Evolutionary conservation across 2,888 invertebrate species (phyloP).

Genomic region (Vesta saturnalis): DNA sequence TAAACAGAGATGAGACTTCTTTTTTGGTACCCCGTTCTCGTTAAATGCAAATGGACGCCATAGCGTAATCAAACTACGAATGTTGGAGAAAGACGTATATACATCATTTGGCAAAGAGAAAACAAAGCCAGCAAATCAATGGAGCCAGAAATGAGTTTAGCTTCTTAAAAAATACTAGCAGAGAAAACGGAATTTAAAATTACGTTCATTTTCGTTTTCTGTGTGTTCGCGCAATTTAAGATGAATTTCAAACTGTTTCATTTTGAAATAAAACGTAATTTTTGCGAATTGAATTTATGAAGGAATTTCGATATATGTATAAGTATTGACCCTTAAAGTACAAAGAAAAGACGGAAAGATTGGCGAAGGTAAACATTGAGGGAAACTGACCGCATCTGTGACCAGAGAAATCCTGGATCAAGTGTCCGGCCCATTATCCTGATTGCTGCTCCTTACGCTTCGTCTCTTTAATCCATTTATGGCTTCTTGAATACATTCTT

Average conservation of each 20-base stretch:
- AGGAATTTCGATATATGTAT: not conserved
- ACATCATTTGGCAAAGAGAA: conserved; percentile 26
- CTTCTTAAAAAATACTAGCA: conserved; percentile 45
- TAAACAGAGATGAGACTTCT: conserved; percentile 54
- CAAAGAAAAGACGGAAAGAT: conserved; percentile 47
- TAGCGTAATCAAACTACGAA: conserved; percentile 53
- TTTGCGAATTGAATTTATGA: not conserved
- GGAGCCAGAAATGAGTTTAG: conserved; percentile 45
- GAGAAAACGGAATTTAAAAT: conserved; percentile 45
- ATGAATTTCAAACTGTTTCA: conserved; percentile 21
- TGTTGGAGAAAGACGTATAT: conserved; percentile 42
- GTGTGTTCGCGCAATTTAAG: conserved; percentile 35
- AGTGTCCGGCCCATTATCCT: conserved; percentile 63
- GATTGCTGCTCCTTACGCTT: conserved; percentile 61
- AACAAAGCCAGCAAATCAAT: conserved; percentile 44
- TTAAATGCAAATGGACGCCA: conserved; percentile 60
- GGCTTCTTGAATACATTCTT: conserved; percentile 40
- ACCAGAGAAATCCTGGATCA: conserved; percentile 56
- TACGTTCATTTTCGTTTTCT: conserved; percentile 40
- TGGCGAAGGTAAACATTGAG: conserved; percentile 53
- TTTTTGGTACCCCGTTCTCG: conserved; percentile 54
- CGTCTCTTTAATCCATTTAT: conserved; percentile 59
- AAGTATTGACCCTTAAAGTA: conserved; percentile 22
- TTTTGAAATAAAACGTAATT: not conserved
- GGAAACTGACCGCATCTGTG: conserved; percentile 52